Evolutionary conservation across 2,113 vertebrate genomes (phyloP).

Genomic region (Sinocyclocheilus maitianheensis): DNA sequence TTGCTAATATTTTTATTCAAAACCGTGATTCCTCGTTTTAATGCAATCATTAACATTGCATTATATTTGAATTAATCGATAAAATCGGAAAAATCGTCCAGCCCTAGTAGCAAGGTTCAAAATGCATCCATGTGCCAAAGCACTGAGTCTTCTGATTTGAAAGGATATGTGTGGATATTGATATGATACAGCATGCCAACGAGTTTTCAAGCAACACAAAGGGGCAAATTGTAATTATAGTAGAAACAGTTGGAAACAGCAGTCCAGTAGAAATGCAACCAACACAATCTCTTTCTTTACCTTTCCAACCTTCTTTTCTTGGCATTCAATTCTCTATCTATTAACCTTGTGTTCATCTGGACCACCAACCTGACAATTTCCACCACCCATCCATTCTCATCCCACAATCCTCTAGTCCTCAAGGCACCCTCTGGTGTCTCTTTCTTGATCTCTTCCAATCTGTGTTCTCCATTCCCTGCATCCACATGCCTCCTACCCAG

Average conservation of each 20-base stretch:
- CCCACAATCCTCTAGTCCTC: slow-evolving; percentile 17
- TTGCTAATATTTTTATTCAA: no score
- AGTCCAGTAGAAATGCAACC: background rate
- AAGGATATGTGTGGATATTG: background rate
- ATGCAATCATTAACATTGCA: no score
- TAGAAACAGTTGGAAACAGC: background rate
- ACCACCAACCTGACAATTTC: background rate
- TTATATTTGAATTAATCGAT: no score
- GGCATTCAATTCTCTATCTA: background rate
- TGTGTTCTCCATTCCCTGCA: slow-evolving; percentile 4
- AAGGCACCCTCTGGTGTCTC: background rate
- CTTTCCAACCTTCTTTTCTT: background rate
- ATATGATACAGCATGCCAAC: no score
- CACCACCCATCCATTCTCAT: slow-evolving; percentile 1
- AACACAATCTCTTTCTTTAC: background rate
- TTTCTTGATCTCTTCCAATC: slow-evolving; percentile 28
- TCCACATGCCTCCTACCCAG: slow-evolving; percentile 13
- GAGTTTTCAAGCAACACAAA: background rate
- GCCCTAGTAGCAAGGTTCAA: no score
- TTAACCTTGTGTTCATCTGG: background rate
- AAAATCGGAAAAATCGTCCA: no score
- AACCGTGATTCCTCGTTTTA: no score
- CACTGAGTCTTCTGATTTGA: background rate
- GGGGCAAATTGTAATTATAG: background rate
- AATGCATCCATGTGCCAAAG: background rate